Evolutionary conservation across 2,888 invertebrate genomes (phyloP).

Genomic region (Lordiphosa fenestrarum): DNA sequence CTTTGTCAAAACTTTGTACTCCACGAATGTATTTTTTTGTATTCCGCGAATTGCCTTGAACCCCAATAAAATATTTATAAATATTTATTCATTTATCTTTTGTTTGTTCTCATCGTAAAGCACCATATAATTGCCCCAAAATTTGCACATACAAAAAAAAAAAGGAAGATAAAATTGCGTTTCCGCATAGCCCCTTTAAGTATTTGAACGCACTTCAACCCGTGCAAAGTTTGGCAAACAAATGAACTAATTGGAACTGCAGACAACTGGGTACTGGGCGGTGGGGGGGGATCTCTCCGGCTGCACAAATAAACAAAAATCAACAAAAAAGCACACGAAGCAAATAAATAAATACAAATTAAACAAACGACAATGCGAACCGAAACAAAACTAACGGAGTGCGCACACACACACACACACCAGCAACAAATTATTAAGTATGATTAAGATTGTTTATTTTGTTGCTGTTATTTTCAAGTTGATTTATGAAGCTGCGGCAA

Average conservation of each 20-base stretch:
- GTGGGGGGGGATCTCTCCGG: conserved; percentile 28
- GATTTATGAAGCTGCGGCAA: conserved; percentile 74
- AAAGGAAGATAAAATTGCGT: conserved; percentile 21
- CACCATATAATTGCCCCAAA: conserved; percentile 24
- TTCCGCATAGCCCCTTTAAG: conserved; percentile 25
- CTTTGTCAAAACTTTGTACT: background rate
- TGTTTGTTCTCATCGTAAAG: conserved; percentile 18
- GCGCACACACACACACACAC: conserved; percentile 17
- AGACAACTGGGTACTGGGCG: background rate
- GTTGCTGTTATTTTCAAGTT: conserved; percentile 52
- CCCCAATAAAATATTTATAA: conserved; percentile 30
- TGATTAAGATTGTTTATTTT: conserved; percentile 27
- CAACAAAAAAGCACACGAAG: conserved; percentile 26
- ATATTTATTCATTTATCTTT: conserved; percentile 23
- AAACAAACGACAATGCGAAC: conserved; percentile 32
- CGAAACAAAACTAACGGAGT: conserved; percentile 10
- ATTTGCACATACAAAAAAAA: background rate
- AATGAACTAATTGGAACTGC: background rate
- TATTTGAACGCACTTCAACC: conserved; percentile 44
- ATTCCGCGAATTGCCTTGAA: conserved; percentile 24
- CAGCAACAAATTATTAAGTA: conserved; percentile 53
- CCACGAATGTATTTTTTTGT: no score
- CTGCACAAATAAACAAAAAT: conserved; percentile 51
- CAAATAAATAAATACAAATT: conserved; percentile 26
- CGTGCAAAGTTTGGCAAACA: conserved; percentile 23